A percentile compares a stretch with the other conserved stretches of the same genome.
Evolutionary conservation across 1,140 invertebrate species (phyloP).

Genomic region (Brachionus asplanchnoidis): DNA sequence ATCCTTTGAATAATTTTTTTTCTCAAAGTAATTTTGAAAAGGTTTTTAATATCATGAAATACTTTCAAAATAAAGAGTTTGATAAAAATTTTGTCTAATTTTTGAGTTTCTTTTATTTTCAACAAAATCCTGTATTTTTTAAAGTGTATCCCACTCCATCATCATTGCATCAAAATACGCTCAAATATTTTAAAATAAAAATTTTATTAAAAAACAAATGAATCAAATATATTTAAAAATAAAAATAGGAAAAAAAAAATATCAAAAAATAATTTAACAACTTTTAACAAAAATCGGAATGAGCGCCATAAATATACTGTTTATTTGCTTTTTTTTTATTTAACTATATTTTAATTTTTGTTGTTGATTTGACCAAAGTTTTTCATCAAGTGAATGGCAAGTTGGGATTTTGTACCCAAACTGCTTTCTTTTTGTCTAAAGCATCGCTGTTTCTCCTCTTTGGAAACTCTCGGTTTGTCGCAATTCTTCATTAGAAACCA

Average conservation of each 20-base stretch:
- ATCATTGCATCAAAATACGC: too few relatives aligned
- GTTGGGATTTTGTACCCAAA: constrained; percentile 52
- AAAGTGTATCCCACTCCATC: too few relatives aligned
- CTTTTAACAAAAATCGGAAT: not conserved
- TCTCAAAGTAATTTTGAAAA: not conserved
- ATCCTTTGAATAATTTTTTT: not conserved
- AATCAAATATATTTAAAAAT: not conserved
- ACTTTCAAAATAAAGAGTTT: not conserved
- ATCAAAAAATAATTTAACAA: not conserved
- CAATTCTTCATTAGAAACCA: constrained; percentile 44
- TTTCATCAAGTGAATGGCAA: constrained; percentile 48
- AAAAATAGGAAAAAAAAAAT: not conserved
- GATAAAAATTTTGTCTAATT: not conserved
- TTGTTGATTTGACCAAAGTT: constrained; percentile 2
- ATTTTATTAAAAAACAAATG: not conserved
- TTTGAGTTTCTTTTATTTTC: not conserved
- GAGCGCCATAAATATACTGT: not conserved
- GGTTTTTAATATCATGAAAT: not conserved
- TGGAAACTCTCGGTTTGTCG: constrained; percentile 47
- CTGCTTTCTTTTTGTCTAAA: constrained; percentile 47
- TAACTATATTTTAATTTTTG: not conserved
- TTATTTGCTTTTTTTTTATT: not conserved
- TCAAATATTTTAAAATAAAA: not conserved
- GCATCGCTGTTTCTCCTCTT: constrained; percentile 48
- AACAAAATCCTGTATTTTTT: too few relatives aligned